Evolutionary conservation across 2,113 vertebrate genomes (phyloP).

Genomic region (Rana temporaria): DNA sequence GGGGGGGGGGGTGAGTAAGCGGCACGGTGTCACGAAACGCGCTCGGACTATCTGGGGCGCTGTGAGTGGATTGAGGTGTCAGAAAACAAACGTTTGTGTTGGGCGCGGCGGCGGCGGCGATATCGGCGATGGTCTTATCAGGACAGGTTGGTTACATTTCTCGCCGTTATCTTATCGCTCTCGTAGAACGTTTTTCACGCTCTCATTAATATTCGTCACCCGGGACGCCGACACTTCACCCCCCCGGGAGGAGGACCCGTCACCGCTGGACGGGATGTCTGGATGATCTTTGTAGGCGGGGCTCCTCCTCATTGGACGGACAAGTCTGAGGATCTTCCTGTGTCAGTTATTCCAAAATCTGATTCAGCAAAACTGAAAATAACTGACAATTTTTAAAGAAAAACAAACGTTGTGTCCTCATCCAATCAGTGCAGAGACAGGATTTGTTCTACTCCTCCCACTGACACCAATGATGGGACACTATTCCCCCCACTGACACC

Average conservation of each 20-base stretch:
- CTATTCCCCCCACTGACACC: too few species aligned
- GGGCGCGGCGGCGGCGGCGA: neutral
- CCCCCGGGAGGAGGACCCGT: neutral
- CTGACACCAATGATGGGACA: too few species aligned
- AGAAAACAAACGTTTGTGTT: constrained; percentile 17
- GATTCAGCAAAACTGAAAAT: too few species aligned
- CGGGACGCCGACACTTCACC: neutral
- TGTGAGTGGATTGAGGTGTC: neutral
- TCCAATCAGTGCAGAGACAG: too few species aligned
- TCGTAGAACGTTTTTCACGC: neutral
- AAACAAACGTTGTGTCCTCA: too few species aligned
- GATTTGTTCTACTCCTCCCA: too few species aligned
- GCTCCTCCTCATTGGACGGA: neutral
- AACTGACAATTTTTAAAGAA: too few species aligned
- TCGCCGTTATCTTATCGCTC: neutral
- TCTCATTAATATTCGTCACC: neutral
- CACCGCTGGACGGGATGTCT: neutral
- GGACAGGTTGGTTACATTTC: neutral
- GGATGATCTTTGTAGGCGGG: too few species aligned
- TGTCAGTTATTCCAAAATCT: too few species aligned
- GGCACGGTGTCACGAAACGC: neutral
- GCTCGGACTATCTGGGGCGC: neutral
- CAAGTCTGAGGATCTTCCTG: too few species aligned
- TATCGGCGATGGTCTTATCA: neutral
- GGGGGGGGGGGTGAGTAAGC: constrained; percentile 10